Percentiles rank a stretch among this genome's conserved stretches.
Evolutionary conservation across 2,113 vertebrate genomes (phyloP).

Genomic region (Pterocles gutturalis): DNA sequence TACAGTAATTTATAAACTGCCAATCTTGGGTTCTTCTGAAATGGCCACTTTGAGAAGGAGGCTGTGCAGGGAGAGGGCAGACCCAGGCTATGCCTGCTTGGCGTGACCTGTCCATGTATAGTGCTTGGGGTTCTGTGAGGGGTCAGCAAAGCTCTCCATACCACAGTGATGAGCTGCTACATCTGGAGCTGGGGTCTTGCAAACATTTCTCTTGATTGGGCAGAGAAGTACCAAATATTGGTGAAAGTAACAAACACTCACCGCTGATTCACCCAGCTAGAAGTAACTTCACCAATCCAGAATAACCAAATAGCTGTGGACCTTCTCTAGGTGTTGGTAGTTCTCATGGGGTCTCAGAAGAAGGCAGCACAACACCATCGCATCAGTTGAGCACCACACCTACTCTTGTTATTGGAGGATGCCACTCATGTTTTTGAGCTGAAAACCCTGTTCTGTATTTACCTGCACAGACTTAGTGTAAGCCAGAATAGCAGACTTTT

Average conservation of each 20-base stretch:
- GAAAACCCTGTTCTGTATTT: not conserved
- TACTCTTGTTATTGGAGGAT: not conserved
- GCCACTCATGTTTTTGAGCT: not conserved
- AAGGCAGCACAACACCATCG: accelerated
- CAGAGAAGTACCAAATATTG: not conserved
- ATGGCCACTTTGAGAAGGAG: not conserved
- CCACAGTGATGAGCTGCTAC: not conserved
- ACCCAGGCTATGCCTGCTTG: not conserved
- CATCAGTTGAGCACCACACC: not conserved
- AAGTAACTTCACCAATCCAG: not conserved
- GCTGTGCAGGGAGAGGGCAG: not conserved
- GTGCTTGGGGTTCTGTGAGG: not conserved
- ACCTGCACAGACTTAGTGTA: not conserved
- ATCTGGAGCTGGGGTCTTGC: not conserved
- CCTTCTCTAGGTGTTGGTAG: not conserved
- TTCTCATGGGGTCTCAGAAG: not conserved
- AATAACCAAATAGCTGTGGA: not conserved
- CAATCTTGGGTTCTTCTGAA: not conserved
- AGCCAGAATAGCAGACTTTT: not conserved
- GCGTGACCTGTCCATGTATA: not conserved
- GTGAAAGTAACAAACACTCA: not conserved
- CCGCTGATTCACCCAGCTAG: not conserved
- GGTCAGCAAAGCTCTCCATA: not conserved
- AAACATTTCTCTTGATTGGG: not conserved
- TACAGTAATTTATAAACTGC: not conserved